Base-by-base conservation (phyloP, 1,140 invertebrate species). In the Cydia strobilella region DNA sequence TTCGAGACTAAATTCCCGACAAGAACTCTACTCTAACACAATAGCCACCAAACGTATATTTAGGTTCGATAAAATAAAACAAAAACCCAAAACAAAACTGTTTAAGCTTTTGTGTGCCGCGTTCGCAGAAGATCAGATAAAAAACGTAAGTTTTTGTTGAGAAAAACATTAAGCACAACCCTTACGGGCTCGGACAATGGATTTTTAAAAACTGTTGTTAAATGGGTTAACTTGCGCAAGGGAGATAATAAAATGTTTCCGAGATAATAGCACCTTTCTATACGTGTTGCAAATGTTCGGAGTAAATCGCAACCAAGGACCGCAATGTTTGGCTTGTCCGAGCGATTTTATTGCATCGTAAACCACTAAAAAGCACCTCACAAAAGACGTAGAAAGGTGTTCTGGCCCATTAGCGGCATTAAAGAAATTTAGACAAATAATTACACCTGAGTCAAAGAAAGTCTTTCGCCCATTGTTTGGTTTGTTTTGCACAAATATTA, bases 301-400 rank as follows among this genome's bases (percentile, higher is more conserved):
- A n/a, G 31, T 88, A 88, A 86, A 85, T 84, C 76, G 75, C 77
- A n/a, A n/a, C n/a, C n/a, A 74, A 69, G 82, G 82, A 83, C 91
- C 90, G 89, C 90, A 91, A 91, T 93, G 87, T 93, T 93, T 91
- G 81, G 81, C 86, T 88, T 92, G 89, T 90, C 80, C 73, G 77
- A 82, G 82, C 79, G 65, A 84, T 87, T 91, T 93, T 93, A 93
- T 93, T 84, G 79, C 86, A 77, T 80, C 84, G 86, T 92, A 90
- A 91, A 91, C 90, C 90, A 87, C 89, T 90, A 87, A 91, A 89
- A 90, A 83, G 85, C 86, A 86, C 87, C 85, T 90, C 81, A 45
- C 73, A 83, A 80, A 88, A 84, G 84, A 86, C 79, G 82, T 82
- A 81, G 80, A 83, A 89, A 89, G 80, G 84, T 89, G 89, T 87